phyloP scores from a whole-genome alignment of 37 sponge, comb jelly and placozoan genomes.

The Geodia barretti region DNA sequence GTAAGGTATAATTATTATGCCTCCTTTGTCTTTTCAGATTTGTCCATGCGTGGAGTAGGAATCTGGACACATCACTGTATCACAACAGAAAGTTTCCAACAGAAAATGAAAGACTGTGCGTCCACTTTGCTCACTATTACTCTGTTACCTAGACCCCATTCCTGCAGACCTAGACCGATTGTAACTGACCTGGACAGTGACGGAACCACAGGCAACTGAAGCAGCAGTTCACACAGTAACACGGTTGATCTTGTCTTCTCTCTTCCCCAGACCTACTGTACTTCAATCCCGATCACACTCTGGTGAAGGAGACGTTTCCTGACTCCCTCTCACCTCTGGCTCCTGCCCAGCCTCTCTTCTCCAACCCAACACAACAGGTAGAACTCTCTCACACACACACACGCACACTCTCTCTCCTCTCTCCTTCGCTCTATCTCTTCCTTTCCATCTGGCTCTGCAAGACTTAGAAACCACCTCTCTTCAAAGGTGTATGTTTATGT shows the following conservation, averaged over 20 bases:
- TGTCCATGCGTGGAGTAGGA: constrained; percentile 35
- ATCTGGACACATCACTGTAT: constrained; percentile 39
- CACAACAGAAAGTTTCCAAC: constrained; percentile 25
- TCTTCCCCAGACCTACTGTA: constrained; percentile 43
- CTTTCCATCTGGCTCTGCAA: no score
- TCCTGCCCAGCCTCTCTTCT: not conserved
- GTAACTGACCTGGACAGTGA: constrained; percentile 75
- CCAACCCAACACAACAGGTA: not conserved
- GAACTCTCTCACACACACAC: not conserved
- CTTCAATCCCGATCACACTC: constrained; percentile 23
- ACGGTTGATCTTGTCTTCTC: no score
- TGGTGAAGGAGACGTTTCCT: constrained; percentile 18
- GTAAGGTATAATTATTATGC: no score
- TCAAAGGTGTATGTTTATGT: not conserved
- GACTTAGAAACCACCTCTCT: no score
- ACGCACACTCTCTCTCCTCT: not conserved
- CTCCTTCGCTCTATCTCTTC: no score
- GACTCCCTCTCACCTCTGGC: not conserved
- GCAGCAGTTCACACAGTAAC: no score
- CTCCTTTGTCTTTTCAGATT: constrained; percentile 1
- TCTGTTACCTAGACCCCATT: not conserved
- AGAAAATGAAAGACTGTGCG: not conserved
- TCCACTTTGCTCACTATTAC: not conserved
- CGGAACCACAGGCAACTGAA: constrained; percentile 55
- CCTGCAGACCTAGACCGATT: constrained; percentile 56